Evolutionary conservation across 2,113 vertebrate species (phyloP), one percentile per base, ranked within the genome.

Genomic region (Addax nasomaculatus): DNA sequence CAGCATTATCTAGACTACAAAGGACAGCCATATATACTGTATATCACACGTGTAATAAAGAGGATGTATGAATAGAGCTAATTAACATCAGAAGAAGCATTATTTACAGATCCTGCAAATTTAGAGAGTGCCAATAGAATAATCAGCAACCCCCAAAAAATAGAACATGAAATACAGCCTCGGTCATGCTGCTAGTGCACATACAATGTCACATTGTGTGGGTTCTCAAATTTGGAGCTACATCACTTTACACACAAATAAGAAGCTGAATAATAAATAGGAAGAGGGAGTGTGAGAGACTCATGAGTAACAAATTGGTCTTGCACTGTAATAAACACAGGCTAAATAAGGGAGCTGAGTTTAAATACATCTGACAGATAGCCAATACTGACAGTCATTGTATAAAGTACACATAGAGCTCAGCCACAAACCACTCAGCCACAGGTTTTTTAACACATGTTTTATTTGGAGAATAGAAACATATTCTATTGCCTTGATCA

Each of bases 261-360:
- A 90, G 97, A 87, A 94, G 60, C 64, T 95, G 94, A 86, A 95
- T 95, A 94, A 89, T 93, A 97, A 97, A 93, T 14, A 96, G 93
- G 80, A 92, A 92, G 80, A 51, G 13, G 58, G 78, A 91, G 90
- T 47, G 80, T 45, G 94, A 93, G 36, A 84, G 95, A 94, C 86
- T 96, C 58, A 33, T 45, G 90, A 95, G 78, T 73, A 78, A 97
- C 93, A 93, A 93, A 96, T 81, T 95, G 89, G 70, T 53, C 84
- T 45, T 16, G n/a, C 60, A 49, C 79, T 96, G 90, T 84, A 90
- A 96, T 58, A 94, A 83, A 88, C 67, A 94, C 78, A 89, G 64
- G 85, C 67, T 96, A 92, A 85, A 64, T 47, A 90, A 96, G 85
- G 39, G 80, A 97, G 67, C 67, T 39, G 81, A 83, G 92, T 55